Conservation (phyloP, 2,113 vertebrate species). For the Paracanthobrama guichenoti region DNA sequence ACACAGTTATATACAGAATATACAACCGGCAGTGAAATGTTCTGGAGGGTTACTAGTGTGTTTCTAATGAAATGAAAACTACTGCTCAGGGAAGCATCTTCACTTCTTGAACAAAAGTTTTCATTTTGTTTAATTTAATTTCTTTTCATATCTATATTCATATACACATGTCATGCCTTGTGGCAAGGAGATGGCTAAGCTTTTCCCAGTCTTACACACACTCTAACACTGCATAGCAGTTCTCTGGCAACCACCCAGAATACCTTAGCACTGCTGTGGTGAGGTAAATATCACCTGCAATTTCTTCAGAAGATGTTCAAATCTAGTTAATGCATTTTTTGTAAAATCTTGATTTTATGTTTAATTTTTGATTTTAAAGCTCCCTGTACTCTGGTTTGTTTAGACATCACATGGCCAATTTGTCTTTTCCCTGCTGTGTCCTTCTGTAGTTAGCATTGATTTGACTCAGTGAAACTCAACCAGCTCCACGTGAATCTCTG, state of each 20-base stretch:
- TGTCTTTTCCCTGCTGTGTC: slow-evolving; percentile 23
- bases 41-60: not conserved
- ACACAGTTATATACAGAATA: too few species aligned
- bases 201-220: not conserved
- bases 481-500: slow-evolving; percentile 25
- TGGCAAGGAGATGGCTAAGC: not conserved
- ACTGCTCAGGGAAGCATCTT: not conserved
- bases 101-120: not conserved
- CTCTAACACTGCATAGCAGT: not conserved
- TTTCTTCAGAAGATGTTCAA: not conserved
- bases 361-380: not conserved
- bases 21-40: too few species aligned
- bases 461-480: not conserved
- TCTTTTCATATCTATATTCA: not conserved
- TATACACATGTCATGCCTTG: not conserved
- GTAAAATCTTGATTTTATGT: not conserved
- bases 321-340: not conserved
- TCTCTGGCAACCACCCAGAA: too few species aligned
- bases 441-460: slow-evolving; percentile 22
- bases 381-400: not conserved
- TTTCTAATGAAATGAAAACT: not conserved
- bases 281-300: not conserved
- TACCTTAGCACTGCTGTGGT: not conserved
- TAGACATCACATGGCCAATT: slow-evolving; percentile 28
- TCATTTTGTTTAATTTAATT: not conserved